These are phyloP conservation scores for Pontoporia blainvillei DNA, from an alignment of 2,113 vertebrate genomes.

Conservation along the genomic window DNA sequence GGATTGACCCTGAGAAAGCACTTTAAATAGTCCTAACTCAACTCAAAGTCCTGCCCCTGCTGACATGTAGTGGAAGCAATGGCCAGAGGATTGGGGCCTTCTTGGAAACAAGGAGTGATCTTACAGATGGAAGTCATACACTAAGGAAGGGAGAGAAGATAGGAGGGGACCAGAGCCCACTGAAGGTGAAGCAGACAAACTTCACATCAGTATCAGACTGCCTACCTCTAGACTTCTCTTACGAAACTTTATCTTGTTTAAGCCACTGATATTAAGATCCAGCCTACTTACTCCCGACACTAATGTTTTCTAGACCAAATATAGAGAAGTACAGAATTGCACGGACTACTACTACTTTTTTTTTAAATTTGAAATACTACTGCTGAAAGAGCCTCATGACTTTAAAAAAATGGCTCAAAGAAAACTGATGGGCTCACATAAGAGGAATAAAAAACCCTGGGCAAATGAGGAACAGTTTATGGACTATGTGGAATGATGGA, in stretches of 20 bases:
- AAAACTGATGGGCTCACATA: not conserved
- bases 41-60: not conserved
- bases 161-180: not conserved
- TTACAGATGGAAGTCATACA: not conserved
- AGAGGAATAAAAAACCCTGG: not conserved
- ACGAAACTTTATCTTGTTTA: not conserved
- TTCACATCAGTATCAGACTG: not conserved
- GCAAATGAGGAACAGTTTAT: not conserved
- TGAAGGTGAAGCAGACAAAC: not conserved
- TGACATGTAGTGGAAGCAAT: not conserved
- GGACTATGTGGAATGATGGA: not conserved
- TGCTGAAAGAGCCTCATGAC: not conserved
- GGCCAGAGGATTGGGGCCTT: not conserved
- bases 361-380: not conserved
- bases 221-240: not conserved
- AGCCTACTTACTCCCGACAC: not conserved
- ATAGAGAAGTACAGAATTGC: not conserved
- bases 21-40: not conserved
- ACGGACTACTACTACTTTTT: not conserved
- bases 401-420: not conserved
- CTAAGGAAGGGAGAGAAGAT: not conserved
- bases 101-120: not conserved
- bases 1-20: not conserved
- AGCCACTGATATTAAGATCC: not conserved
- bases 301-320: not conserved